These are phyloP conservation scores for Valencia hispanica DNA, from an alignment of 2,797 vertebrate species.

Conservation along the genomic window DNA sequence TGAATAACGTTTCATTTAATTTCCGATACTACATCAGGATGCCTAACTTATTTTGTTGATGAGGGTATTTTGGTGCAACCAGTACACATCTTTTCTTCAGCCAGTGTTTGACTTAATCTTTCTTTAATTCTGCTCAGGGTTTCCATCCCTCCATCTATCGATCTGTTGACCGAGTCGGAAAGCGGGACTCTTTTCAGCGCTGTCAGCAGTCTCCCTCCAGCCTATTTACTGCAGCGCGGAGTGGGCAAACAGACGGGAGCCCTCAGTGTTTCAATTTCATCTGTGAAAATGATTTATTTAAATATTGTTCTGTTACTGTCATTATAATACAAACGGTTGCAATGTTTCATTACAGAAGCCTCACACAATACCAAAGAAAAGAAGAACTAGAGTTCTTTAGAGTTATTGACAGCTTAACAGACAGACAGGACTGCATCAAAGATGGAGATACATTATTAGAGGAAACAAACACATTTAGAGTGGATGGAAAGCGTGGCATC, in stretches of 20 bases:
- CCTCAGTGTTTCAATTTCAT: constrained; percentile 68
- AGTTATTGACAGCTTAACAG: constrained; percentile 69
- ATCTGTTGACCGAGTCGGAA: constrained; percentile 16
- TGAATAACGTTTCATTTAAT: neutral
- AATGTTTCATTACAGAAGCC: constrained; percentile 77
- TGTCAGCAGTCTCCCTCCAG: neutral
- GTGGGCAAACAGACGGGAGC: constrained; percentile 58
- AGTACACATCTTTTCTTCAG: too few species aligned
- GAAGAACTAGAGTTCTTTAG: constrained; percentile 67
- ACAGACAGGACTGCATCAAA: constrained; percentile 72
- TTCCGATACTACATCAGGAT: neutral
- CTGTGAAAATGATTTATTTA: constrained; percentile 80
- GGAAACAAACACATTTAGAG: constrained; percentile 69
- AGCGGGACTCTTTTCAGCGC: constrained; percentile 15
- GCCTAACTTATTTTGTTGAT: neutral
- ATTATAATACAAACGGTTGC: constrained; percentile 79
- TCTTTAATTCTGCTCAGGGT: neutral
- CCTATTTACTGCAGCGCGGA: neutral
- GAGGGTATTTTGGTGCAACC: neutral
- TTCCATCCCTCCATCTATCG: neutral
- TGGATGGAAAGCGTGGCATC: constrained; percentile 49
- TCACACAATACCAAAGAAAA: constrained; percentile 73
- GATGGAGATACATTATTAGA: constrained; percentile 61
- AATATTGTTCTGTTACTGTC: constrained; percentile 75
- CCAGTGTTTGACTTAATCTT: neutral